Conservation (phyloP, 2,113 vertebrate genomes). For the Camarhynchus parvulus region DNA sequence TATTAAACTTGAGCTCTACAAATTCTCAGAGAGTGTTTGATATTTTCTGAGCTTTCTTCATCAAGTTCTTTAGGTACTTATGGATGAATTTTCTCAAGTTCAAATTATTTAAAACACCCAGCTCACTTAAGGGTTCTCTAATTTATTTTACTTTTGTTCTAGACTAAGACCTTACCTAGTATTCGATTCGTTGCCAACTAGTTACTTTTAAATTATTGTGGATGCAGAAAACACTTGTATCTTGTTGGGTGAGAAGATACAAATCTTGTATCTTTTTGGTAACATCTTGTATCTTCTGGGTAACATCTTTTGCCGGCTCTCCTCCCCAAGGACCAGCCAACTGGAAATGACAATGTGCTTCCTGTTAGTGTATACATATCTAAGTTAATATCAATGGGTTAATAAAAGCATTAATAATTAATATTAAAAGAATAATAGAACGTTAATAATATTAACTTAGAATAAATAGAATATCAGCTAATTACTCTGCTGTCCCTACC, state of each 20-base stretch:
- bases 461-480: background rate
- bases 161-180: background rate
- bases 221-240: background rate
- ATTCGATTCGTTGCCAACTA: background rate
- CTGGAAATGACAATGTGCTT: background rate
- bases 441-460: background rate
- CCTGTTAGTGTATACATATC: background rate
- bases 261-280: background rate
- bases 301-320: background rate
- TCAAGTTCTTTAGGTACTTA: background rate
- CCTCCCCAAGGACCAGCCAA: background rate
- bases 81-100: background rate
- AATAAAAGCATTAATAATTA: background rate
- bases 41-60: background rate
- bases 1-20: background rate
- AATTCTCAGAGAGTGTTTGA: background rate
- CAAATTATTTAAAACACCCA: background rate
- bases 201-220: background rate
- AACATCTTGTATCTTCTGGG: background rate
- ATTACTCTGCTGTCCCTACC: background rate
- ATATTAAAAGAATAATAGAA: background rate
- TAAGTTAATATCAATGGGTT: background rate
- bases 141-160: background rate
- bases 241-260: background rate
- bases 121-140: background rate